Conservation (phyloP, 92 coral and sea anemone species). For the Paramuricea clavata region DNA sequence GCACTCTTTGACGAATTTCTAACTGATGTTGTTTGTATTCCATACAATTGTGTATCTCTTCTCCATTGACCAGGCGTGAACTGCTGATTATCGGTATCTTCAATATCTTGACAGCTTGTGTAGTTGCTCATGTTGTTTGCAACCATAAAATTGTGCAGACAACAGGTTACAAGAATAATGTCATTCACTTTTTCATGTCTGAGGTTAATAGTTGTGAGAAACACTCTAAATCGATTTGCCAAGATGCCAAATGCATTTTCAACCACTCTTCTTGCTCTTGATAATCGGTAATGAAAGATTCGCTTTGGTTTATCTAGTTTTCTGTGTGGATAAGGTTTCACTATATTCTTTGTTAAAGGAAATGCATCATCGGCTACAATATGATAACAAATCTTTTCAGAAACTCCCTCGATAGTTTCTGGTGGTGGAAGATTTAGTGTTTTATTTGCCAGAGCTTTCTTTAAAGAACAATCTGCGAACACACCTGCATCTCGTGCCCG, state of each 20-base stretch:
- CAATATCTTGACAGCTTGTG: no score
- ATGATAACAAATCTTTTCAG: neutral
- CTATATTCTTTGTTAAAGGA: neutral
- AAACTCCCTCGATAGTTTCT: slow-evolving; percentile 9
- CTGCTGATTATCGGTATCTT: no score
- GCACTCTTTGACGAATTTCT: no score
- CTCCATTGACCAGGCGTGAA: no score
- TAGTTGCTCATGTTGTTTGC: no score
- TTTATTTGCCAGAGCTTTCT: slow-evolving; percentile 3
- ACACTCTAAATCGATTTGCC: slow-evolving; percentile 16
- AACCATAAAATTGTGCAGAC: no score
- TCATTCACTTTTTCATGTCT: slow-evolving; percentile 15
- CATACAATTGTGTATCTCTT: no score
- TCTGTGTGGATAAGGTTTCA: neutral
- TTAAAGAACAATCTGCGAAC: slow-evolving; percentile 10
- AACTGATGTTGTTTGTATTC: no score
- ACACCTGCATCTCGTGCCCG: slow-evolving; percentile 41
- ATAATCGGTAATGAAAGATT: no score
- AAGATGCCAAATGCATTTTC: no score
- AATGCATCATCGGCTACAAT: neutral
- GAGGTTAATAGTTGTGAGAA: slow-evolving; percentile 21
- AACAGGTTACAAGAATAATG: neutral
- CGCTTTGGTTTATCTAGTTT: no score
- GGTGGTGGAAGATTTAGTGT: slow-evolving; percentile 38
- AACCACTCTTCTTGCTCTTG: no score